These are phyloP conservation scores for Zeugodacus cucurbitae DNA, from an alignment of 1,140 invertebrate genomes.

Conservation along the genomic window DNA sequence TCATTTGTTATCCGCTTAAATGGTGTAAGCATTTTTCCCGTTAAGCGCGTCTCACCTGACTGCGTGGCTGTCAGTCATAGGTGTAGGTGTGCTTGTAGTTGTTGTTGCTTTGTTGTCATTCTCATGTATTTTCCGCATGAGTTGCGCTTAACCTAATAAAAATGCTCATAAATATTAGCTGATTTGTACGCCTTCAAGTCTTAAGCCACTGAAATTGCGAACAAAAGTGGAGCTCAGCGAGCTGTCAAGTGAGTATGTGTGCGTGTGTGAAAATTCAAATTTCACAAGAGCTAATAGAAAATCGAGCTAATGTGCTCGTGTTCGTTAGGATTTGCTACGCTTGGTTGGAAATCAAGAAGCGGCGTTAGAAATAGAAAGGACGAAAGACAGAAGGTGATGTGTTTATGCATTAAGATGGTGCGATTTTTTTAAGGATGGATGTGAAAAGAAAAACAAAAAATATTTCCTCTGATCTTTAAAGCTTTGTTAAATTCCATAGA, in stretches of 20 bases:
- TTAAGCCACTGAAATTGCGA: not conserved
- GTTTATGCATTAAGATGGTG: too few species aligned
- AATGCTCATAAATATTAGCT: not conserved
- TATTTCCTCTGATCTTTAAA: too few species aligned
- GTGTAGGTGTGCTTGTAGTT: not conserved
- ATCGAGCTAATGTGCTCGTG: not conserved
- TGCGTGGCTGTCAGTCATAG: not conserved
- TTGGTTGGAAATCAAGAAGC: conserved; percentile 1
- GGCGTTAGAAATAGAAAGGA: not conserved
- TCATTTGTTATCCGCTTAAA: conserved; percentile 15
- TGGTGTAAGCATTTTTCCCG: not conserved
- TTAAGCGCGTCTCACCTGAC: not conserved
- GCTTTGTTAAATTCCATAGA: too few species aligned
- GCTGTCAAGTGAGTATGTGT: not conserved
- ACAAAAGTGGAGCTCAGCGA: not conserved
- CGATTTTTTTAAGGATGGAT: too few species aligned
- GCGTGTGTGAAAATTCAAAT: not conserved
- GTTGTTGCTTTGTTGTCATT: not conserved
- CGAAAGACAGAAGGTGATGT: too few species aligned
- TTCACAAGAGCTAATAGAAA: not conserved
- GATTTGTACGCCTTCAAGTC: not conserved
- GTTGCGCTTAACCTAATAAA: not conserved
- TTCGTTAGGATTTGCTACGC: not conserved
- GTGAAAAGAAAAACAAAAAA: too few species aligned
- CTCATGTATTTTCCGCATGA: not conserved